Evolutionary conservation across 1,140 invertebrate species (phyloP), one percentile per base, ranked within the genome.

Genomic region (Bombus balteatus): DNA sequence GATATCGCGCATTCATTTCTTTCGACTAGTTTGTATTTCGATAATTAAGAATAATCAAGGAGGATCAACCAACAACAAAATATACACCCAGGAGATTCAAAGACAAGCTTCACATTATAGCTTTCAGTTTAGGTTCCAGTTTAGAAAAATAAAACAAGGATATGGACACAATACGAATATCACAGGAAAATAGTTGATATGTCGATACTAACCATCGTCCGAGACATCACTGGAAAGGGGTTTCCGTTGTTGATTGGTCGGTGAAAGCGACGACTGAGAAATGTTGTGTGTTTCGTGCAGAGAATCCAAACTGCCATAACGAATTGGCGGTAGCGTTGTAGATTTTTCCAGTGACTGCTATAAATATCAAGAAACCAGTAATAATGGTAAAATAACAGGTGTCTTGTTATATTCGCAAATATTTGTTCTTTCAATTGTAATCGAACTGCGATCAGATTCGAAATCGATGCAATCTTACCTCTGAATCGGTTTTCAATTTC

Each of bases 231-330:
- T 94, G 8, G 93, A 91, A 76, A 94, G 72, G 6, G 83, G 76
- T 39, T 92, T 91, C 76, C 92, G 89, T 25, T 93, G 93, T 32
- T 85, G 83, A 62, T 92, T 91, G 13, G 92, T 94, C 43, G 94
- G 93, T 41, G 94, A 94, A 10, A 92, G 91, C 15, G 93, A 93
- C 25, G 94, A 92, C 68, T 93, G 92, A 12, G 94, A 92, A 57
- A 90, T 86, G 53, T 86, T 90, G 47, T 95, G 94, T 25, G 95
- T 90, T 91, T 97, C 96, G 89, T 97, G 96, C 12, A 97, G 92
- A 0, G 97, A 97, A 91, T 97, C 97, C 87, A 97, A 95, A 62
- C 97, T 97, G 32, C 96, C 96, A 53, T 94, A 95, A 71, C 93
- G 92, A 82, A 88, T 66, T 18, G 93, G 92, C 2, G 92, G 90